A percentile compares a stretch with the other conserved stretches of the same genome.
These are phyloP conservation scores for Anableps anableps DNA, from an alignment of 2,797 vertebrate genomes.

Conservation along the genomic window DNA sequence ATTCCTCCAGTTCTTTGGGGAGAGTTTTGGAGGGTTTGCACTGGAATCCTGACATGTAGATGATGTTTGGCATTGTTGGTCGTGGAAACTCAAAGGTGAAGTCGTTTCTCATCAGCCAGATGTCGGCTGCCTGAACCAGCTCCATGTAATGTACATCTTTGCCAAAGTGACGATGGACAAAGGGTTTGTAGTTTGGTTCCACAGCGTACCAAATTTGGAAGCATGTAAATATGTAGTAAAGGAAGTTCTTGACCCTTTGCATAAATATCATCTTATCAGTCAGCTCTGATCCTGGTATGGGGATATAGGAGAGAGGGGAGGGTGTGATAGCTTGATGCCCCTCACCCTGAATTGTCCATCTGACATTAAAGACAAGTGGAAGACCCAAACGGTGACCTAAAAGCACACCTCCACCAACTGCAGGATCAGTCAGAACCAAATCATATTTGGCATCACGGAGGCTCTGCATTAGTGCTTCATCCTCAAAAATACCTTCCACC, in stretches of 20 bases:
- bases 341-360: slow-evolving; percentile 70
- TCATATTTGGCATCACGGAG: slow-evolving; percentile 61
- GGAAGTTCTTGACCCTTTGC: slow-evolving; percentile 46
- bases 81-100: slow-evolving; percentile 48
- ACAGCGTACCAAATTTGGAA: slow-evolving; percentile 34
- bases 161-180: slow-evolving; percentile 68
- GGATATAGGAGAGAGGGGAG: slow-evolving; percentile 62
- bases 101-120: slow-evolving; percentile 79
- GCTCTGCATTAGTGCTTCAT: slow-evolving; percentile 54
- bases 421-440: slow-evolving; percentile 70
- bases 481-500: slow-evolving; percentile 41
- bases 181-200: slow-evolving; percentile 48
- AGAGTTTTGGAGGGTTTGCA: slow-evolving; percentile 53
- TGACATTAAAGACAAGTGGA: slow-evolving; percentile 69
- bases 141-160: slow-evolving; percentile 66
- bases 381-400: slow-evolving; percentile 61
- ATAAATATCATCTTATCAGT: slow-evolving; percentile 68
- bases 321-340: slow-evolving; percentile 56
- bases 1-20: slow-evolving; percentile 40
- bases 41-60: slow-evolving; percentile 63
- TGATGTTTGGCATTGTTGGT: slow-evolving; percentile 16
- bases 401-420: slow-evolving; percentile 49
- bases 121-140: slow-evolving; percentile 73
- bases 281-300: slow-evolving; percentile 25
- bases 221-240: slow-evolving; percentile 36